phyloP scores from a whole-genome alignment of 2,888 invertebrate genomes.

The Orthosia cruda region DNA sequence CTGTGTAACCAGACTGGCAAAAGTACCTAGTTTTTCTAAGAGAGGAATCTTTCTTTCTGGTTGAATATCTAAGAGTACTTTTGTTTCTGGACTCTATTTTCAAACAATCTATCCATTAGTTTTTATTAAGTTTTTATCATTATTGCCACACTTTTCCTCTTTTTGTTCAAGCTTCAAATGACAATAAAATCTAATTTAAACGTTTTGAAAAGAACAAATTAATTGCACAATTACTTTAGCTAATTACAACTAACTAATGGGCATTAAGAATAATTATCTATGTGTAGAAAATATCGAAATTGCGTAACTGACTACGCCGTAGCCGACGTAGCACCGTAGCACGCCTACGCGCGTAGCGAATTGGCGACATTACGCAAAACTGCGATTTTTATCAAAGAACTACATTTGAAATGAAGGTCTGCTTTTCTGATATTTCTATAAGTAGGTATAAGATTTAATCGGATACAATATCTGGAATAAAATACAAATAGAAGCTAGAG shows the following conservation, averaged over 20 bases:
- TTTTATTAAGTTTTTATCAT: not conserved
- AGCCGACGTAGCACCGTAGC: constrained; percentile 49
- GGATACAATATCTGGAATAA: not conserved
- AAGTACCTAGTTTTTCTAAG: not conserved
- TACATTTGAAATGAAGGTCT: not conserved
- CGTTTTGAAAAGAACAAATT: not conserved
- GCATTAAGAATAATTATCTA: no score
- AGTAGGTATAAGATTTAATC: not conserved
- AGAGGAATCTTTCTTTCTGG: not conserved
- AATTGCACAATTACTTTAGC: not conserved
- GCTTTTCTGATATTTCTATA: not conserved
- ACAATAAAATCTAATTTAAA: not conserved
- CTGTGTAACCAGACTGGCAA: constrained; percentile 14
- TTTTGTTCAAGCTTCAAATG: not conserved
- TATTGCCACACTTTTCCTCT: not conserved
- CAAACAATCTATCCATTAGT: no score
- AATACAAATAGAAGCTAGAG: not conserved
- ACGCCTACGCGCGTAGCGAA: constrained; percentile 8
- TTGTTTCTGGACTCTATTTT: not conserved
- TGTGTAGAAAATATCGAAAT: not conserved
- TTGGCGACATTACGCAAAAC: not conserved
- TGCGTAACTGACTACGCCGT: constrained; percentile 45
- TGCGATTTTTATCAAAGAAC: not conserved
- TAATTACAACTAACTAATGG: not conserved
- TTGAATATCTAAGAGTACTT: not conserved